phyloP scores from a whole-genome alignment of 1,140 invertebrate genomes.

The Heliconius melpomene region DNA sequence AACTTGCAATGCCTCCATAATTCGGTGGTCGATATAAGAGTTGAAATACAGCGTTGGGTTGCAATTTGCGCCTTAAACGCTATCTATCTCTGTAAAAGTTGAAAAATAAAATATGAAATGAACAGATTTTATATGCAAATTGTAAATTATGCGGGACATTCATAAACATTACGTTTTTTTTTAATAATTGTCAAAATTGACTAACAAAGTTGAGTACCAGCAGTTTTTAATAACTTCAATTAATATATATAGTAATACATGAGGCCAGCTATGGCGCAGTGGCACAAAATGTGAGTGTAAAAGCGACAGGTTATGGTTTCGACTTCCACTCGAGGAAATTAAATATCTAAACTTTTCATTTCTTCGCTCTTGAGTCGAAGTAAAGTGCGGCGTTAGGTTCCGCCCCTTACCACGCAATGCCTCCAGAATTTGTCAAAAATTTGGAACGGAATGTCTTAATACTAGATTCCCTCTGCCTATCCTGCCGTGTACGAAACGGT shows the following conservation, averaged over 20 bases:
- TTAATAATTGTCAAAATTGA: conserved; percentile 12
- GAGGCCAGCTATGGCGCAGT: background rate
- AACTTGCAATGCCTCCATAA: no score
- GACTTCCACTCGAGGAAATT: background rate
- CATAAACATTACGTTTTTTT: background rate
- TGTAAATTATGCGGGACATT: background rate
- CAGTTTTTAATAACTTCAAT: conserved; percentile 1
- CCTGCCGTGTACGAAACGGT: no score
- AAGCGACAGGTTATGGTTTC: background rate
- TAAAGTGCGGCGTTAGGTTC: no score
- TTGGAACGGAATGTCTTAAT: no score
- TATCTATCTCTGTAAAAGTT: no score
- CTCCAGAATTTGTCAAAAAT: no score
- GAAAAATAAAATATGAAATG: no score
- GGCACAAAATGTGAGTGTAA: background rate
- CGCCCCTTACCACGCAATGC: no score
- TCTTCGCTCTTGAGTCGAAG: background rate
- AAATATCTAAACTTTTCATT: background rate
- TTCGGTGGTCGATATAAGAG: no score
- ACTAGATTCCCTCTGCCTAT: no score
- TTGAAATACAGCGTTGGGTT: no score
- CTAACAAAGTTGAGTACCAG: conserved; percentile 12
- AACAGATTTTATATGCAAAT: background rate
- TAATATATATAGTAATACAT: background rate
- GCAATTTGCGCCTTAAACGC: no score